phyloP scores from a whole-genome alignment of 2,113 vertebrate genomes.

The Caranx melampygus region DNA sequence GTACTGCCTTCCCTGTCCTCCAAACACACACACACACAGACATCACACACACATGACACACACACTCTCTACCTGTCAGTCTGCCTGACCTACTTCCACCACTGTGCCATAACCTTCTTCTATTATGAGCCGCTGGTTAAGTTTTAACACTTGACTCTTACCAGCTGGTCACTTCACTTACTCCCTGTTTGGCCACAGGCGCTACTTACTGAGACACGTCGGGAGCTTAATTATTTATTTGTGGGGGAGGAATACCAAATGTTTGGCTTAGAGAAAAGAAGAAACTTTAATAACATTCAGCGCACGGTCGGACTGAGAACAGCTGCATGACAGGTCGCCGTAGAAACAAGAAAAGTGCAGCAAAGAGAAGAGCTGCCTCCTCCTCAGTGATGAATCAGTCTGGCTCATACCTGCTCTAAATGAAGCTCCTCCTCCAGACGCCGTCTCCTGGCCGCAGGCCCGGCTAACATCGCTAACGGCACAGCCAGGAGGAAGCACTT shows the following conservation, averaged over 20 bases:
- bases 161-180: background rate
- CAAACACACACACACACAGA: slow-evolving; percentile 15
- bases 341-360: no score
- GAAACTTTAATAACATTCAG: no score
- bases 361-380: no score
- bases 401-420: no score
- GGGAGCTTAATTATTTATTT: background rate
- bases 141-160: background rate
- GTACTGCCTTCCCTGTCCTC: background rate
- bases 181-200: background rate
- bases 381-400: no score
- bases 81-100: slow-evolving; percentile 34
- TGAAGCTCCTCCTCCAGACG: no score
- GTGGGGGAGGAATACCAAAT: background rate
- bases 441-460: no score
- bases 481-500: background rate
- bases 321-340: no score
- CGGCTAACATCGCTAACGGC: background rate
- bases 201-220: background rate
- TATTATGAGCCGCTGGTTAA: background rate
- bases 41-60: background rate
- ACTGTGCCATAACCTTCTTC: background rate
- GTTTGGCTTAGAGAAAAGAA: no score
- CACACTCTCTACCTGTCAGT: slow-evolving; percentile 25
- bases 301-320: no score